A percentile compares a stretch with the other conserved stretches of the same genome.
Evolutionary conservation across 1,140 invertebrate genomes (phyloP).

Genomic region (Cotesia vestalis): DNA sequence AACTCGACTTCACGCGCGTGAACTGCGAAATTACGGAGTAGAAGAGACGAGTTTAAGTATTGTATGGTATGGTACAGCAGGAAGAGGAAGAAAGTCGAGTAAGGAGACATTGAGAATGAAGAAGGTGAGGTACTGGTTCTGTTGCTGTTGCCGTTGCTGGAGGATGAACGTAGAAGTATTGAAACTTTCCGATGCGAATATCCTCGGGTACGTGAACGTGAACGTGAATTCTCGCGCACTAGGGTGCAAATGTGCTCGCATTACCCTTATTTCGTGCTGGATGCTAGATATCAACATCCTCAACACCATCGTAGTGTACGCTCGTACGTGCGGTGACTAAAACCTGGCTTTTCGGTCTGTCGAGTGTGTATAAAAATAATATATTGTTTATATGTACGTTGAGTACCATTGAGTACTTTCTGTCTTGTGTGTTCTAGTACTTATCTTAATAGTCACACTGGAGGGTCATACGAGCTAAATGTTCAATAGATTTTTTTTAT

Average conservation of each 20-base stretch:
- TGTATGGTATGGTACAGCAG: too few relatives aligned
- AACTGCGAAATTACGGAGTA: neutral
- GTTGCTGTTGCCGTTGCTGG: neutral
- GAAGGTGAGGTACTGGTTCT: too few relatives aligned
- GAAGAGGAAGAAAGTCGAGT: too few relatives aligned
- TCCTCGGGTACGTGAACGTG: constrained; percentile 18
- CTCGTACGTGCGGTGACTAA: constrained; percentile 10
- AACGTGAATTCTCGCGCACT: constrained; percentile 13
- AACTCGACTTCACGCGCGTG: constrained; percentile 14
- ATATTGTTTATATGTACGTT: too few relatives aligned
- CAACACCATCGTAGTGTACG: neutral
- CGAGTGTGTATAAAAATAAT: neutral
- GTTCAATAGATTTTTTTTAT: too few relatives aligned
- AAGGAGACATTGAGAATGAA: too few relatives aligned
- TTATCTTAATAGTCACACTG: too few relatives aligned
- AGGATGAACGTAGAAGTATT: neutral
- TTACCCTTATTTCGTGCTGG: constrained; percentile 14
- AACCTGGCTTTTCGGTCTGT: constrained; percentile 1
- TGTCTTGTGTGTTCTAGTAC: too few relatives aligned
- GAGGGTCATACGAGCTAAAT: too few relatives aligned
- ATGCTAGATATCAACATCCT: constrained; percentile 19
- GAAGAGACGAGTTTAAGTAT: too few relatives aligned
- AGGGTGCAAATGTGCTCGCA: constrained; percentile 18
- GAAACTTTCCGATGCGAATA: constrained; percentile 26
- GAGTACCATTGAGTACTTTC: too few relatives aligned